Evolutionary conservation across 2,113 vertebrate genomes (phyloP), one percentile per base, ranked within the genome.

Genomic region (Myotis brandtii): DNA sequence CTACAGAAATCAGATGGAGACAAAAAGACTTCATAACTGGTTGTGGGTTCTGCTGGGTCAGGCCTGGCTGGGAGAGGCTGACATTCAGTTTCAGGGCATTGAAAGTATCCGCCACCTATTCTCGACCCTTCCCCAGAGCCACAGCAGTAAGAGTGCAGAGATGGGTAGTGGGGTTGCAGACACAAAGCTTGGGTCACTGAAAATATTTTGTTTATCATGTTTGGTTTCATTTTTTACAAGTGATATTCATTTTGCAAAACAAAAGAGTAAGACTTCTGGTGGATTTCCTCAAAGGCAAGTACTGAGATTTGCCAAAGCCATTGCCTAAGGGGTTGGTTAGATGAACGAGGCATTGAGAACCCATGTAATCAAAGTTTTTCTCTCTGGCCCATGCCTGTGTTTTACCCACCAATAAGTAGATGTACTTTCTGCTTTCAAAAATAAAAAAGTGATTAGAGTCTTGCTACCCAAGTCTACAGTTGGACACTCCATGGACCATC

Each of bases 361-460:
- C 85, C 76, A 12, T 84, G 83, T 95, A 98, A 97, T 92, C 82
- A 96, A 97, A 98, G 98, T 86, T 96, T 97, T 97, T 95, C 95
- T 94, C 89, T 92, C 94, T 97, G 77, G 73, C 67, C 56, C 34
- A 3, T 97, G 93, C 93, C 96, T 97, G 81, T 30, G 93, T 46
- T 97, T 94, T 16, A 95, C 85, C 70, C 98, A 97, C 98, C 98
- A 98, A 97, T 97, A 97, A 98, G 77, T 18, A 96, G 94, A 88
- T 43, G 77, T 97, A 94, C 5, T 93, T 97, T 97, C 94, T 97
- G 96, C 96, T 95, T 98, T 98, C 96, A 97, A 98, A 98, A 98
- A 98, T 98, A 98, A 97, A 98, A 98, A 98, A 98, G 94, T 98
- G 96, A 98, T 98, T 98, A 98, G 98, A 98, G 90, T 98, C 56